Base-by-base conservation (phyloP, 2,797 vertebrate genomes). In the Synanceia verrucosa region DNA sequence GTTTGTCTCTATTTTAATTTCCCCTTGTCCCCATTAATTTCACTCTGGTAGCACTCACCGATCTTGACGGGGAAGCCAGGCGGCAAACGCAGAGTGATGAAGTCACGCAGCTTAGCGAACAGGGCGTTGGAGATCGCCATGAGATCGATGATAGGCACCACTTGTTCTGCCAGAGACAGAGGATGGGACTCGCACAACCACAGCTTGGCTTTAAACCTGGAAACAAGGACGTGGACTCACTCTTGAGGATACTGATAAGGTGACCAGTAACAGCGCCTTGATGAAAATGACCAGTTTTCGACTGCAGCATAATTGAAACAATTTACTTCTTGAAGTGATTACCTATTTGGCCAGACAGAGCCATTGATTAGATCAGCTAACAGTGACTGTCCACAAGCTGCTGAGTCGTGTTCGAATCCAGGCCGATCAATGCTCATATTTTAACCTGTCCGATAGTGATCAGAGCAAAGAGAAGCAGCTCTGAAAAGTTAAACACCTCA, bases 171-270 rank as follows among this genome's bases (percentile, higher is more conserved):
- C 89, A 99, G 94, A 58, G 97, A 99, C 82, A 99, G 94, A 28
- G 97, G 97, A 52, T 99, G 97, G 84, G 97, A 96, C 91, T 99
- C 97, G 36, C 97, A 98, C 85, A 99, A 86, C 97, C 97, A 99
- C 87, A 99, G 80, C 93, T 98, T 99, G 3, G 97, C 97, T 91
- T 99, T 99, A 87, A 99, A 99, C 95, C 97, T 99, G 84, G 21
- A 53, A 55, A 76, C 19, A 46, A 16, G 39, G 41, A 37, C 28
- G 37, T 13, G 37, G 11, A 51, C 21, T 41, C 13, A 26, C 41
- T 9, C 26, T 12, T 21, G 5, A 48, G 46, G 23, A 50, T 2
- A 31, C 28, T 13, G 48, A 36, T 24, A 8, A 28, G 10, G 5
- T 34, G 51, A n/a, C 50, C 19, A 43, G 28, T 6, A 33, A 28